These are phyloP conservation scores for Ganaspis brasiliensis DNA, from an alignment of 2,888 invertebrate genomes.

Conservation along the genomic window DNA sequence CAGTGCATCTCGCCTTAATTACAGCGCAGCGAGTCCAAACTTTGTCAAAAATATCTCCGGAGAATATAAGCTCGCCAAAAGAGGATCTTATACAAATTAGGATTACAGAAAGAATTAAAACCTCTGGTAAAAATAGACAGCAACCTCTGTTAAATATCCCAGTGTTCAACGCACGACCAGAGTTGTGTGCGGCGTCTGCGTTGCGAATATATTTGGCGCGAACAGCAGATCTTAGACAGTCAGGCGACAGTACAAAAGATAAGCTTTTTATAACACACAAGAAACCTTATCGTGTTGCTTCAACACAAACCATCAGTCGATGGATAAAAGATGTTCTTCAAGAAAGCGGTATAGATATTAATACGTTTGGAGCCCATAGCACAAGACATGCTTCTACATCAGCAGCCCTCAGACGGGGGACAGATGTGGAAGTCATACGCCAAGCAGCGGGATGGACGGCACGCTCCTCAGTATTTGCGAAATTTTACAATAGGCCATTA, in stretches of 20 bases:
- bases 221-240: background rate
- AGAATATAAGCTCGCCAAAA: conserved; percentile 19
- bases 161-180: conserved; percentile 19
- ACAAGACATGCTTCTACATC: too few relatives aligned
- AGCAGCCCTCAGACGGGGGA: too few relatives aligned
- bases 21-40: conserved; percentile 25
- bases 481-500: too few relatives aligned
- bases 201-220: conserved; percentile 17
- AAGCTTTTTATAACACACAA: conserved; percentile 25
- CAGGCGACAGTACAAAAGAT: background rate
- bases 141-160: conserved; percentile 47
- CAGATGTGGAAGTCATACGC: too few relatives aligned
- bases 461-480: too few relatives aligned
- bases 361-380: too few relatives aligned
- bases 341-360: background rate
- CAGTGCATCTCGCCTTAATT: conserved; percentile 59
- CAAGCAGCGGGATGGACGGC: too few relatives aligned
- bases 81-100: conserved; percentile 17
- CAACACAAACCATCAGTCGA: too few relatives aligned
- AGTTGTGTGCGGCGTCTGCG: conserved; percentile 46
- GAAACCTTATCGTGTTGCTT: conserved; percentile 23
- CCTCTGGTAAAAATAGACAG: conserved; percentile 7
- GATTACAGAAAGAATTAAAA: conserved; percentile 46
- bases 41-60: conserved; percentile 24
- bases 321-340: too few relatives aligned